Evolutionary conservation across 2,113 vertebrate species (phyloP), one percentile per base, ranked within the genome.

Genomic region (Suricata suricatta): DNA sequence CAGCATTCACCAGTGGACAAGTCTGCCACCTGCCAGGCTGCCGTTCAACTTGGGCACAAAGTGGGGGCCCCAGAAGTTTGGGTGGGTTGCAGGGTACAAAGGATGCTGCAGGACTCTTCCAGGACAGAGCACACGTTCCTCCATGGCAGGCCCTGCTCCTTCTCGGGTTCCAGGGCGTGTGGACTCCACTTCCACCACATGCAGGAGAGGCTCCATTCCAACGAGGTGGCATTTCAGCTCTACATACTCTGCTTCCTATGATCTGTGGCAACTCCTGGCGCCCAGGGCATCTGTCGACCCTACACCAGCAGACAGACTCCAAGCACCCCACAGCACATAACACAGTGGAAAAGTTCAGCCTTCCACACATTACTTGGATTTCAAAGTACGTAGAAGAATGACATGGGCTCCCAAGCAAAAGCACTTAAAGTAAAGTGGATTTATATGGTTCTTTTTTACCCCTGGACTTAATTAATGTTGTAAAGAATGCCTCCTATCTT

Each of bases 11-110:
- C 96, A 97, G 96, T 95, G 82, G 50, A 98, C 97, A 76, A 64
- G 72, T 84, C 96, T 97, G 97, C 97, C 93, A 92, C 95, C 96
- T 93, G 97, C 98, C 98, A 98, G 98, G 91, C 94, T 96, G 96
- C 97, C 96, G 97, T 96, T 98, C 96, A 95, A 93, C 98, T 76
- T 98, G 96, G 57, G 54, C 94, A 97, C 98, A 95, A 97, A 97
- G 83, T 96, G 64, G 92, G 47, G 52, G 31, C 13, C 66, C 66
- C n/a, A 35, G 98, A 95, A 98, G 96, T 92, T 96, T 0, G 83
- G 84, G 88, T 97, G 92, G 83, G 64, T 86, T 33, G 8, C 38
- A 50, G 68, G 54, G 13, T 14, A 57, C 4, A 31, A 11, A 15
- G 9, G 44, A 85, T 41, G 13, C 2, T 35, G 15, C 52, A 31